phyloP scores from a whole-genome alignment of 2,888 invertebrate species.

The Tenthredo distinguenda region DNA sequence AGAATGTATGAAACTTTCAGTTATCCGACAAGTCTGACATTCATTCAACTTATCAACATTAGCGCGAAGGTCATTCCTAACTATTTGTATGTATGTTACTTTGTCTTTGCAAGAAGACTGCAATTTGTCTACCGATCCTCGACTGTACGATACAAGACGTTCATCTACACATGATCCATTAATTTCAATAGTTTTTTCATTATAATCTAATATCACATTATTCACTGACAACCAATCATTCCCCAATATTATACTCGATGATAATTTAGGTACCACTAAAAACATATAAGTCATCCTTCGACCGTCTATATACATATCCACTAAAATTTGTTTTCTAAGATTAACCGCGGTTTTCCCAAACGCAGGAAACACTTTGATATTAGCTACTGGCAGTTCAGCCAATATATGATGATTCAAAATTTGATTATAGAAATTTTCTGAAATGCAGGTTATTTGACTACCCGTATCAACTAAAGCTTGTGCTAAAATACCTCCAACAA shows the following conservation, averaged over 20 bases:
- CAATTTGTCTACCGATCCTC: neutral
- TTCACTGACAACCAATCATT: conserved; percentile 56
- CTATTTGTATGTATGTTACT: conserved; percentile 45
- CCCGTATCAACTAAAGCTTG: conserved; percentile 57
- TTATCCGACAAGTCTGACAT: no score
- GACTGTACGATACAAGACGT: conserved; percentile 11
- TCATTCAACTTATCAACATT: no score
- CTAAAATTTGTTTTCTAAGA: no score
- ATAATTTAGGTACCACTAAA: conserved; percentile 52
- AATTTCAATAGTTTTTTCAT: conserved; percentile 1
- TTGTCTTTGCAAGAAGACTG: conserved; percentile 24
- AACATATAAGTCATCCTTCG: conserved; percentile 45
- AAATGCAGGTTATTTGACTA: conserved; percentile 60
- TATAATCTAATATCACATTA: conserved; percentile 51
- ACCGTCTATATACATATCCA: neutral
- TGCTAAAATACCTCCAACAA: conserved; percentile 30
- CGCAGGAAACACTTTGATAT: no score
- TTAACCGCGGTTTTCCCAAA: no score
- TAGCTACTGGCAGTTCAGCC: conserved; percentile 30
- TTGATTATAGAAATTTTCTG: conserved; percentile 55
- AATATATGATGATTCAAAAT: conserved; percentile 47
- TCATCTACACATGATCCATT: conserved; percentile 9
- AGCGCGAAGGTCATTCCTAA: no score
- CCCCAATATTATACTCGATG: conserved; percentile 53
- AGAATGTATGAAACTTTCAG: no score